Conservation (phyloP, 2,888 invertebrate species). For the Aphodius granarius region DNA sequence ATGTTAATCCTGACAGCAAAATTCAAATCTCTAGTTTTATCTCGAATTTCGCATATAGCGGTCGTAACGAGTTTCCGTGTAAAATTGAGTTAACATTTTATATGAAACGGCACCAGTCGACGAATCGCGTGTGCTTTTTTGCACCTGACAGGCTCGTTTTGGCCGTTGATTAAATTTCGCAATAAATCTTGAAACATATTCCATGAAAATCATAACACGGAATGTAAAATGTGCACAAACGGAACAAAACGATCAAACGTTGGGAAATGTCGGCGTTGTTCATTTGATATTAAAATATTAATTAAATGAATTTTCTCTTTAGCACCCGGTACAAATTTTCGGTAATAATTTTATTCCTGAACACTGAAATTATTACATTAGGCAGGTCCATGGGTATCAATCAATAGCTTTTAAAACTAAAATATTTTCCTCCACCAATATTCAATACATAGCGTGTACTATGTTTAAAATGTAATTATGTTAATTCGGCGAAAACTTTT, state of each 20-base stretch:
- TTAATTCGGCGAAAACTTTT: not conserved
- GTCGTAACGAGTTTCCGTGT: conserved; percentile 11
- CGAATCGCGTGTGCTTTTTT: not conserved
- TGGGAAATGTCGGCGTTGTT: not conserved
- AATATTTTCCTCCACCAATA: too few species aligned
- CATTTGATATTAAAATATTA: not conserved
- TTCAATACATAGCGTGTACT: too few species aligned
- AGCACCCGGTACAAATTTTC: not conserved
- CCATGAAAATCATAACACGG: not conserved
- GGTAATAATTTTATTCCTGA: not conserved
- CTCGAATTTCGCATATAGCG: not conserved
- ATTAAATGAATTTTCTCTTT: not conserved
- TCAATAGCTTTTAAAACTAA: not conserved
- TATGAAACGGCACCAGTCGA: not conserved
- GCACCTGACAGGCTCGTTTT: not conserved
- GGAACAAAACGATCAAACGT: not conserved
- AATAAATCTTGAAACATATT: not conserved
- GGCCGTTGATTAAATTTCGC: not conserved
- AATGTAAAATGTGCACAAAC: not conserved
- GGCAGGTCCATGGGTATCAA: not conserved
- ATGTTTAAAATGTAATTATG: not conserved
- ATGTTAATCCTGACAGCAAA: not conserved
- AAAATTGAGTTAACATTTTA: not conserved
- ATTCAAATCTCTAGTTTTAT: too few species aligned
- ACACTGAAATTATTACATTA: too few species aligned